Conservation (phyloP, 2,797 vertebrate genomes). For the Spinus pinus region DNA sequence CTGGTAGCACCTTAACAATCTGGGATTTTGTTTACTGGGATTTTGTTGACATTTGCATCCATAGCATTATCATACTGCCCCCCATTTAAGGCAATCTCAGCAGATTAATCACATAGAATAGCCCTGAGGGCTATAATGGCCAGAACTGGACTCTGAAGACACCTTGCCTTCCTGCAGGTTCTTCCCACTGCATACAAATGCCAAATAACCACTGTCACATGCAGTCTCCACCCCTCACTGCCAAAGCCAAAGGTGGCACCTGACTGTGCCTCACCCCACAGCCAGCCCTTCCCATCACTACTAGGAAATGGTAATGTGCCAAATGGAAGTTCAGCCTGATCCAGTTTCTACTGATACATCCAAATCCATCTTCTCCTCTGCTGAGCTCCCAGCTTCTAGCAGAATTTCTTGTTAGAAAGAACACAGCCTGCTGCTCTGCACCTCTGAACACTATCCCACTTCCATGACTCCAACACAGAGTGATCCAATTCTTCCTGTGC, state of each 20-base stretch:
- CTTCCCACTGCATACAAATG: not conserved
- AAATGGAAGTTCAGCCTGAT: not conserved
- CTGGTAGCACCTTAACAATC: not conserved
- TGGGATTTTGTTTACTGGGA: not conserved
- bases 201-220: rapidly evolving
- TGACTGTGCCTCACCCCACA: not conserved
- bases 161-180: not conserved
- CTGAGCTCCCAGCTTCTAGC: not conserved
- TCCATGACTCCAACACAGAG: not conserved
- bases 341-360: not conserved
- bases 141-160: not conserved
- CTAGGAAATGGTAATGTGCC: not conserved
- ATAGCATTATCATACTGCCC: not conserved
- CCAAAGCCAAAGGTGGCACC: not conserved
- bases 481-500: not conserved
- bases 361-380: not conserved
- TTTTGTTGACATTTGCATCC: not conserved
- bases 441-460: not conserved
- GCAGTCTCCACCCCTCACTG: not conserved
- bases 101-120: not conserved
- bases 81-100: not conserved
- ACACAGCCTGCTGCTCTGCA: not conserved
- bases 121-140: not conserved
- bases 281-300: not conserved
- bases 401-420: not conserved